These are phyloP conservation scores for Popillia japonica DNA, from an alignment of 1,140 invertebrate species.

Conservation along the genomic window DNA sequence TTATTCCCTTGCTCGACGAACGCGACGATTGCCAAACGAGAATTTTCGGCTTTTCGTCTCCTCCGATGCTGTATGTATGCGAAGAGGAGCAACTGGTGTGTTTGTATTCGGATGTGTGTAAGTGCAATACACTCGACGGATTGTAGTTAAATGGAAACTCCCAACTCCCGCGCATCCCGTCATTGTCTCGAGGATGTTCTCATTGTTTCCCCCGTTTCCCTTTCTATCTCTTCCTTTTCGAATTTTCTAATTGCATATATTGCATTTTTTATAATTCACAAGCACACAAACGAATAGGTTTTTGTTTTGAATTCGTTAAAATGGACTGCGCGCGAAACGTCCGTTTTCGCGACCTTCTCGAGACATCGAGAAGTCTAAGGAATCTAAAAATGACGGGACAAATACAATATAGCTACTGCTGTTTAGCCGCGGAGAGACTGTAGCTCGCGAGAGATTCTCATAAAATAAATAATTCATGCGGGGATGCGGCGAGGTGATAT, in stretches of 20 bases:
- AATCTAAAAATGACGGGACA: too few species aligned
- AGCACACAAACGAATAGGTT: too few species aligned
- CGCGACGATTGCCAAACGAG: slow-evolving; percentile 29
- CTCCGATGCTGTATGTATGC: background rate
- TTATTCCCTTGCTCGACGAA: slow-evolving; percentile 35
- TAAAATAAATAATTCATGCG: slow-evolving; percentile 51
- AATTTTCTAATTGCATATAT: too few species aligned
- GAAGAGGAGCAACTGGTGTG: background rate
- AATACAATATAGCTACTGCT: too few species aligned
- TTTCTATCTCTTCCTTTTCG: too few species aligned
- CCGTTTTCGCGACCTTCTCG: too few species aligned
- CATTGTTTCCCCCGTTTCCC: background rate
- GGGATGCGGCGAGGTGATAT: slow-evolving; percentile 49
- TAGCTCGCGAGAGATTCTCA: slow-evolving; percentile 36
- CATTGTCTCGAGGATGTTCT: background rate
- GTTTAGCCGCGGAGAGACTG: background rate
- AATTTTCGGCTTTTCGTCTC: slow-evolving; percentile 12
- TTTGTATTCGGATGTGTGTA: background rate
- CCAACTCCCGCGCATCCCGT: background rate
- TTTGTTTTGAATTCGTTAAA: too few species aligned
- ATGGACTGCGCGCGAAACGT: too few species aligned
- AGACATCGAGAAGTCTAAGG: too few species aligned
- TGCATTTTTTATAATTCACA: too few species aligned
- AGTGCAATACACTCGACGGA: background rate
- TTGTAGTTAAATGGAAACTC: background rate